Conservation (phyloP, 2,888 invertebrate genomes). For the Heliconius sara region DNA sequence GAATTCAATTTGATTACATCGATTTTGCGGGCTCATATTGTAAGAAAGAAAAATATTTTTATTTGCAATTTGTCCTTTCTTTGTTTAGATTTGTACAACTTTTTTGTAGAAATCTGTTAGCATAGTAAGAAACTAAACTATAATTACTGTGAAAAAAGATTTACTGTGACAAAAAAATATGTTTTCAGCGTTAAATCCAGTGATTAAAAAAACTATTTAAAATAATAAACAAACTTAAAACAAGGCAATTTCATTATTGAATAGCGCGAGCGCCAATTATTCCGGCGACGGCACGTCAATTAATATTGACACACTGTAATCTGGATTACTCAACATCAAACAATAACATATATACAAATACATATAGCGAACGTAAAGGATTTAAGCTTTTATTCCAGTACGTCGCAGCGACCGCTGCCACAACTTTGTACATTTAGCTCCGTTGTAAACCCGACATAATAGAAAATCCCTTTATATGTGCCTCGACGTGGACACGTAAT, state of each 20-base stretch:
- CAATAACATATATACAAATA: conserved; percentile 48
- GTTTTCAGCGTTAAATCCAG: too few species aligned
- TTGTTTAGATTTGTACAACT: background rate
- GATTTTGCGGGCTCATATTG: conserved; percentile 38
- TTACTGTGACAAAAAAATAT: too few species aligned
- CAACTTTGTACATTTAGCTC: conserved; percentile 69
- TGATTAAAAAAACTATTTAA: background rate
- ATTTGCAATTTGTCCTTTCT: background rate
- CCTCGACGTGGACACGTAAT: conserved; percentile 37
- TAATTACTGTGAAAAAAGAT: too few species aligned
- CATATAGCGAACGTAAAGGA: conserved; percentile 63
- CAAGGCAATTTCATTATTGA: background rate
- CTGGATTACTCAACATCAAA: conserved; percentile 28
- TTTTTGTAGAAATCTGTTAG: too few species aligned
- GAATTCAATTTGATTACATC: conserved; percentile 49
- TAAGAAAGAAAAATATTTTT: background rate
- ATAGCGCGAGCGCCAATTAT: background rate
- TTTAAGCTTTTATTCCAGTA: conserved; percentile 65
- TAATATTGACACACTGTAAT: conserved; percentile 24
- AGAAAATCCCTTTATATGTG: conserved; percentile 56
- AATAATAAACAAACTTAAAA: background rate
- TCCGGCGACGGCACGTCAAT: conserved; percentile 9
- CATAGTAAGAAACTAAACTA: too few species aligned
- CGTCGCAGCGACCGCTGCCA: conserved; percentile 60
- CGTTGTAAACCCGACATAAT: conserved; percentile 67